Conservation (phyloP, 1,140 invertebrate genomes). For the Sitobion miscanthi region DNA sequence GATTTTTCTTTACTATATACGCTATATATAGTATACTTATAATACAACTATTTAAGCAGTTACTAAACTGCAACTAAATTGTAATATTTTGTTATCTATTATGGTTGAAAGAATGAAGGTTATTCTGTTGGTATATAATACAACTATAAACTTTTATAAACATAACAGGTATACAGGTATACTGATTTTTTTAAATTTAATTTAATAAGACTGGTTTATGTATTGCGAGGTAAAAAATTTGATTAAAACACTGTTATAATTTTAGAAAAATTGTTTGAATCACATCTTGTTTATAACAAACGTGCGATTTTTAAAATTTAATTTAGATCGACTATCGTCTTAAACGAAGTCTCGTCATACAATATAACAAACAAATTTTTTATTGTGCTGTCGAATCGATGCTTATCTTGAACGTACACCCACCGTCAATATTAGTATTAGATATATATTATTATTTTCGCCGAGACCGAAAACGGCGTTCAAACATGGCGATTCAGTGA, state of each 20-base stretch:
- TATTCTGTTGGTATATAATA: not conserved
- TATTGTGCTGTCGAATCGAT: not conserved
- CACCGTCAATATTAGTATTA: not conserved
- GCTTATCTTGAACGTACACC: not conserved
- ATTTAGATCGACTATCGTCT: not conserved
- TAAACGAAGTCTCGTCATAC: not conserved
- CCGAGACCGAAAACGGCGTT: not conserved
- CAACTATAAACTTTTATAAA: not conserved
- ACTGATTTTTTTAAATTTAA: not conserved
- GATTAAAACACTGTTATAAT: not conserved
- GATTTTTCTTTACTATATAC: not conserved
- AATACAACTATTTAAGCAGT: not conserved
- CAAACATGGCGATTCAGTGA: not conserved
- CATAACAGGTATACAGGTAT: not conserved
- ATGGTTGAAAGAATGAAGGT: not conserved
- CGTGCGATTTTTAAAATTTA: not conserved
- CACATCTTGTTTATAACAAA: not conserved
- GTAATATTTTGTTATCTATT: too few relatives aligned
- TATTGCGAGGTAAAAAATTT: not conserved
- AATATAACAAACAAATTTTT: not conserved
- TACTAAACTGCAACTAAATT: not conserved
- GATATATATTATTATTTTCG: not conserved
- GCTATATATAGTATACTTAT: not conserved
- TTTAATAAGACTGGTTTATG: not conserved
- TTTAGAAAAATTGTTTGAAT: not conserved